Conservation (phyloP, 2,888 invertebrate species). For the Cryptocephalus primarius region DNA sequence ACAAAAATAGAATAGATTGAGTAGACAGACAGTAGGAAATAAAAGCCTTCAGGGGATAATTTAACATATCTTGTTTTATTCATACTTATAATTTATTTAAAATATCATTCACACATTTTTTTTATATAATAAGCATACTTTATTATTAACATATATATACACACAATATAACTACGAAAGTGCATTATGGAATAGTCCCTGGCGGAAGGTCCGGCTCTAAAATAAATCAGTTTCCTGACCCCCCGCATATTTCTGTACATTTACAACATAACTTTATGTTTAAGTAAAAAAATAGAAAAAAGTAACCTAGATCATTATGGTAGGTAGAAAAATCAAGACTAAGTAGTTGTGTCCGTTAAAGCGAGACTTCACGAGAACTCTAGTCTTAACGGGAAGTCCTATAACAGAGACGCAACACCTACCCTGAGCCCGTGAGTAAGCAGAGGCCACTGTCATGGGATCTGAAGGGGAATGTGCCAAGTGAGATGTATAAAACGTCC, state of each 20-base stretch:
- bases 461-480: no score
- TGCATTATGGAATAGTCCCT: slow-evolving; percentile 15
- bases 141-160: slow-evolving; percentile 29
- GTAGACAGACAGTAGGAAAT: no score
- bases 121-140: slow-evolving; percentile 25
- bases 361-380: no score
- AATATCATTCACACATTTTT: slow-evolving; percentile 29
- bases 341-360: no score
- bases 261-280: slow-evolving; percentile 9
- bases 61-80: slow-evolving; percentile 5
- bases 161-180: slow-evolving; percentile 24
- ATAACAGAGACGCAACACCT: slow-evolving; percentile 4
- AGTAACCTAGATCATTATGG: no score
- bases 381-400: no score
- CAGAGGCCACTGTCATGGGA: slow-evolving; percentile 5
- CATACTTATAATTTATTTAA: slow-evolving; percentile 24
- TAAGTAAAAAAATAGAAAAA: slow-evolving; percentile 3
- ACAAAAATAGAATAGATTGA: slow-evolving; percentile 1
- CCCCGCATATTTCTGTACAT: slow-evolving; percentile 13
- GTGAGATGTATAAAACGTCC: no score
- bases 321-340: no score
- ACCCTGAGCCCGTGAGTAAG: slow-evolving; percentile 24
- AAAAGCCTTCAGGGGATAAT: no score
- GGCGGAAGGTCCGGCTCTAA: not conserved
- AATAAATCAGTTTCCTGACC: slow-evolving; percentile 11